Base-by-base conservation (phyloP, 2,888 invertebrate species). In the Cephus sareptanus region DNA sequence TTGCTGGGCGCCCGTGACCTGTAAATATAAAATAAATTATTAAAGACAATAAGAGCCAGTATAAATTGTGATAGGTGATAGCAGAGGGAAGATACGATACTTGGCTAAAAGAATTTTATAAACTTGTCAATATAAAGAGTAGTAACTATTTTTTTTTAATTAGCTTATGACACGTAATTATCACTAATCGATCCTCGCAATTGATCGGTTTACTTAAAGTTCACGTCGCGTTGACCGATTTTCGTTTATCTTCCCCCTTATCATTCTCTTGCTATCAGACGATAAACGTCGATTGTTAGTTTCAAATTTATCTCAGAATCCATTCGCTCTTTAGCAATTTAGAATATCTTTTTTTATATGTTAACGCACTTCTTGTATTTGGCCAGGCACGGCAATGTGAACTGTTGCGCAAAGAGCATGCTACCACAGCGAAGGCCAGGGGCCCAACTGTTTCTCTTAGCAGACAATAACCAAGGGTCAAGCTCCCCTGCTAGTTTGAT, bases 1-100 rank as follows among this genome's bases (percentile, higher is more conserved):
- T 96, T 96, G 90, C 96, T 96, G 83, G 96, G 95, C 85, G 96
- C 96, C 90, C 96, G 95, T 86, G 96, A 95, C 93, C 97, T 97
- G 92, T 23, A 56, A 56, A 56, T 56, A 56, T 56, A 56, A 56
- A 56, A 56, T 56, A 56, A 56, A 56, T 56, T 56, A 56, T 23
- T 56, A 23, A 23, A 9, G 23, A 23, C 23, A 56, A 56, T 23
- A 23, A 23, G 9, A 56, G 2, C 23, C 15, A 56, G 23, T 23
- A 56, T 56, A 56, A 56, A 23, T 23, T 23, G 23, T 56, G 56
- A 56, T 23, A 23, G 3, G 23, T 6, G 56, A 56, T 23, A 56
- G 6, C 56, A 56, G 56, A 2, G 23, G 23, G 23, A 56, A 56
- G 56, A 56, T 56, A 56, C 2, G 56, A 23, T 2, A 1, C 56